Evolutionary conservation across 2,888 invertebrate species (phyloP), one percentile per base, ranked within the genome.

Genomic region (Galeopsomyia nigrocyanea): DNA sequence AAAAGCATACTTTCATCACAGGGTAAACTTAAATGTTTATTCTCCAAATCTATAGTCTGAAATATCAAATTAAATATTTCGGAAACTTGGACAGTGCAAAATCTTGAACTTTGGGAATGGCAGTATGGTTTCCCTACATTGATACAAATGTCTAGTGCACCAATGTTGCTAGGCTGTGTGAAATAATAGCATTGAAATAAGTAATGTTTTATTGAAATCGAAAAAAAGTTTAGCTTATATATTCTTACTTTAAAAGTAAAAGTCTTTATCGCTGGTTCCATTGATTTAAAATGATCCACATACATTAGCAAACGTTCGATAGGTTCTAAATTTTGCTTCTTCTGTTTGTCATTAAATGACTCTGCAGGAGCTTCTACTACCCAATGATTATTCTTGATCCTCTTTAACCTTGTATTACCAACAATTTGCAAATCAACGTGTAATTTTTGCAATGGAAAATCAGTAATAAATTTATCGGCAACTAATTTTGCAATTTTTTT

Each of bases 71-170:
- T 82, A 64, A 79, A 80, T 64, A 83, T 79, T 67, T 80, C 80
- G 2, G 86, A 70, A 22, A 84, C 71, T 56, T 63, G 73, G 3
- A 78, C 78, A 9, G 79, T 64, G 67, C 85, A 85, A 83, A 92
- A 92, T 82, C 90, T 91, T 2, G 92, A 92, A 80, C 89, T 91
- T 78, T 87, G 84, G 14, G 92, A 84, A 80, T 85, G 88, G 51
- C 84, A 80, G 71, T 91, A 87, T 10, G 89, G 88, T 79, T 87
- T 87, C 22, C 91, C 92, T 73, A 86, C 85, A 57, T 68, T 72
- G 50, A 85, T 81, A 50, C 73, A 56, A 73, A 81, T 75, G 62
- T 78, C 77, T 47, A 84, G 82, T 65, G 86, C 84, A 71, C 84
- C 83, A 47, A n/a, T n/a, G n/a, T 88, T 85, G 31, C 75, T 31